Base-by-base conservation (phyloP, 1,140 invertebrate species). In the Leptonema lineaticorne region DNA sequence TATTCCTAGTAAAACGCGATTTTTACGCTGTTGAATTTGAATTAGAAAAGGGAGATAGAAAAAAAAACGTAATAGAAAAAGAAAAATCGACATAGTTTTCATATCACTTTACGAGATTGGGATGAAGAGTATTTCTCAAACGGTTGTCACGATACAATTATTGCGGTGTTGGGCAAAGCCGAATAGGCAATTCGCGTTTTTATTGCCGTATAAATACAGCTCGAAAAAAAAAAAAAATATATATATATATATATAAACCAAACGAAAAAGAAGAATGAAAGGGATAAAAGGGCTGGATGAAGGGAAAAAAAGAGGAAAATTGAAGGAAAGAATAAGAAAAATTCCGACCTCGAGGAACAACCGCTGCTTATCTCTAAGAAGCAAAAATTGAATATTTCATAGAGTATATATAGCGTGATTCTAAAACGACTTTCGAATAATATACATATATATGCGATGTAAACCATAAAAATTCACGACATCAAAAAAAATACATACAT, bases 161-260 rank as follows among this genome's bases (percentile, higher is more conserved):
- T 64, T 64, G 50, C 41, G 11, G 41, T 26, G 18, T 11, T 2
- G 62, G 27, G 62, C 24, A 53, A 41, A 53, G 45, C 30, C 45
- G 30, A 64, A 64, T 30, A 53, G 62, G 62, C 62, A 64, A 64
- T 64, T 64, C 62, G 27, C 30, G 41, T 64, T 64, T 53, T 64
- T 64, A 64, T 64, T 64, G 45, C 45, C 62, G 27, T 50, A 48
- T 64, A 64, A 64, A 64, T 64, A 64, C 22, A 16, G 28, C 59
- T n/a, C 37, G 16, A 50, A 50, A 64, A 59, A 41, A 58, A 62
- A 22, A 62, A n/a, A 58, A 26, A 27, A 9, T n/a, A n/a, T n/a
- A n/a, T n/a, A n/a, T n/a, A n/a, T n/a, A n/a, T n/a, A n/a, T n/a
- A n/a, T n/a, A n/a, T n/a, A n/a, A n/a, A n/a, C n/a, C n/a, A n/a